Evolutionary conservation across 2,797 vertebrate species (phyloP).

Genomic region (Lagodon rhomboides): DNA sequence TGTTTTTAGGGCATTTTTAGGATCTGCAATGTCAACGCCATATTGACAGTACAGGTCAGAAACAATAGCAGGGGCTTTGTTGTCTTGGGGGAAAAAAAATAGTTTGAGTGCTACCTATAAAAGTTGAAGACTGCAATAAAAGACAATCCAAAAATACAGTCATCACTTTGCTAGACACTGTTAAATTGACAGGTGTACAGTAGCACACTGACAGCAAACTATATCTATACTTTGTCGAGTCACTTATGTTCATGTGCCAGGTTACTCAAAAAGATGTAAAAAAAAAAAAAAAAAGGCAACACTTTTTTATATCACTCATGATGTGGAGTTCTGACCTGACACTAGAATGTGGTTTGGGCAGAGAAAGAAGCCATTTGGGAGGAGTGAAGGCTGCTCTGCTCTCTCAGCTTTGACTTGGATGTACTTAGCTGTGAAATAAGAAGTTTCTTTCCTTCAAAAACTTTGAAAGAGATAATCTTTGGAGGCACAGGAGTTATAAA

Average conservation of each 20-base stretch:
- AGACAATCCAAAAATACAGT: not conserved
- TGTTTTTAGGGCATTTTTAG: too few relatives aligned
- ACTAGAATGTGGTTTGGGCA: not conserved
- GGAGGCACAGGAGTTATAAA: slow-evolving; percentile 13
- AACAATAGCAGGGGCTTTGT: too few relatives aligned
- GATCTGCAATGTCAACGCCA: not conserved
- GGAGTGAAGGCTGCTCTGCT: not conserved
- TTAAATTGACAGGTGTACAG: not conserved
- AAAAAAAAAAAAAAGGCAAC: not conserved
- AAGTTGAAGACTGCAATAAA: not conserved
- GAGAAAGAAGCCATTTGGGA: slow-evolving; percentile 1
- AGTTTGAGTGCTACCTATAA: not conserved
- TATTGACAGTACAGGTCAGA: too few relatives aligned
- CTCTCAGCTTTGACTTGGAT: slow-evolving; percentile 7
- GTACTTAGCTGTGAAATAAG: not conserved
- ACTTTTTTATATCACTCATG: not conserved
- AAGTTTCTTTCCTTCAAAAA: slow-evolving; percentile 20
- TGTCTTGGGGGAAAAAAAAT: too few relatives aligned
- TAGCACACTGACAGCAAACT: not conserved
- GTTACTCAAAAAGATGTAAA: not conserved
- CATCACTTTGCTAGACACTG: not conserved
- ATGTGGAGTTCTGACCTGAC: not conserved
- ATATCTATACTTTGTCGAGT: not conserved
- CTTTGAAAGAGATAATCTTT: slow-evolving; percentile 23
- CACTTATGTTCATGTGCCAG: not conserved